These are phyloP conservation scores for Poliocrania exsul DNA, from an alignment of 2,797 vertebrate species.

Conservation along the genomic window DNA sequence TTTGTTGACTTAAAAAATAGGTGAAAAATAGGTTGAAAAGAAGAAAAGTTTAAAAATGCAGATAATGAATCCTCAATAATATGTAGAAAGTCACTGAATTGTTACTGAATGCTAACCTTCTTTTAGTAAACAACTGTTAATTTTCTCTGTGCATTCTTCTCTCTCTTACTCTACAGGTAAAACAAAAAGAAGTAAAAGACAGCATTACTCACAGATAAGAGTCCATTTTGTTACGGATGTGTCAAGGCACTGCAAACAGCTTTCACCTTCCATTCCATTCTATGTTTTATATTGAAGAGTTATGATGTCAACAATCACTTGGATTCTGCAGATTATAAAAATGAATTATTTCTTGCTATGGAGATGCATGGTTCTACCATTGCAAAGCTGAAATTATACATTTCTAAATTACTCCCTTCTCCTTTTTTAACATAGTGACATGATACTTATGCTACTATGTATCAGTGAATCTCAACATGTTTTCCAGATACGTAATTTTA, in stretches of 20 bases:
- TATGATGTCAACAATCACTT: not conserved
- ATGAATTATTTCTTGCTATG: not conserved
- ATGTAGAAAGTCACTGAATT: not conserved
- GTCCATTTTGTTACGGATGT: not conserved
- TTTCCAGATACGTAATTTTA: not conserved
- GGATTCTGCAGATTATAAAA: not conserved
- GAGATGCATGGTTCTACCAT: not conserved
- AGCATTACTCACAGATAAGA: not conserved
- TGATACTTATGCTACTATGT: not conserved
- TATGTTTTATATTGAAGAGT: not conserved
- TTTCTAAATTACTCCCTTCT: not conserved
- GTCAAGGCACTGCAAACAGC: not conserved
- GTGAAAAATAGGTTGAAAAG: not conserved
- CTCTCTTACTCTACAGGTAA: not conserved
- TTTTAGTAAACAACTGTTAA: not conserved
- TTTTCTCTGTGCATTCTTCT: not conserved
- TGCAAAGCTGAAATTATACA: not conserved
- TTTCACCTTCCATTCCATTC: not conserved
- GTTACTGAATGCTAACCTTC: not conserved
- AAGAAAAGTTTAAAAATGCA: fast-evolving
- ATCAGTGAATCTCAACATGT: not conserved
- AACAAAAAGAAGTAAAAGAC: not conserved
- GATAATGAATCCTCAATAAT: not conserved
- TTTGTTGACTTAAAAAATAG: not conserved
- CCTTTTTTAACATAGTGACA: not conserved